Percentiles rank a stretch among this genome's conserved stretches.
These are phyloP conservation scores for Sorex maritimensis DNA, from an alignment of 2,797 vertebrate genomes.

Conservation along the genomic window DNA sequence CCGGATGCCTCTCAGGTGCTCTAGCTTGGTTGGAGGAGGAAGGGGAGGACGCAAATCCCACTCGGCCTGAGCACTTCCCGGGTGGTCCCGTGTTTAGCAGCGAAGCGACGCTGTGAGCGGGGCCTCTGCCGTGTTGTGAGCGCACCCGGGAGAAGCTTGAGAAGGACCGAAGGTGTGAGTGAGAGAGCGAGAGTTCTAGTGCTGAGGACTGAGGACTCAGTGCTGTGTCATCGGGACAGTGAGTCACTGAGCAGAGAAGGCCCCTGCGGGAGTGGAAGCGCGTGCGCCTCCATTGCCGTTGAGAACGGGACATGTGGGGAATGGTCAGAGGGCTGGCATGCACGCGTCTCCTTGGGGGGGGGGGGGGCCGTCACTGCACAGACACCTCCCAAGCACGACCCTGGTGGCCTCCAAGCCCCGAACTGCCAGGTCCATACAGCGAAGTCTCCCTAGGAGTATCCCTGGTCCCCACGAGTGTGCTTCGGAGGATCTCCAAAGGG, in stretches of 20 bases:
- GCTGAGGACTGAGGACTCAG: rapidly evolving
- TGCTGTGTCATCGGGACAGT: background rate
- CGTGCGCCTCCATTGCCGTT: too few species aligned
- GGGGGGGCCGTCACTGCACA: too few species aligned
- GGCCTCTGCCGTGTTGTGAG: background rate
- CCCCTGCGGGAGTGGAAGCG: background rate
- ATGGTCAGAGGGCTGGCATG: too few species aligned
- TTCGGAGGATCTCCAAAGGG: too few species aligned
- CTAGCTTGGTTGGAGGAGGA: constrained; percentile 6
- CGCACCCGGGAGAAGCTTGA: background rate
- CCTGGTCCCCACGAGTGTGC: too few species aligned
- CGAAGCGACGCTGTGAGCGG: background rate
- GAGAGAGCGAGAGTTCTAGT: background rate
- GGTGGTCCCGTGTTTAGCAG: constrained; percentile 20
- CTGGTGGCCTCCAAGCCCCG: too few species aligned
- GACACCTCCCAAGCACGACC: too few species aligned
- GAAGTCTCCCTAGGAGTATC: too few species aligned
- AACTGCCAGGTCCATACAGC: too few species aligned
- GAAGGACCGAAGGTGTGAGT: background rate
- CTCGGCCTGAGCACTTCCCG: constrained; percentile 33
- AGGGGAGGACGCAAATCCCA: background rate
- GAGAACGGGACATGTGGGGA: too few species aligned
- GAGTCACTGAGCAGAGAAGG: constrained; percentile 48
- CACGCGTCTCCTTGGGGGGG: too few species aligned
- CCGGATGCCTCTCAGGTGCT: constrained; percentile 14